Conservation (phyloP, 1,140 invertebrate species). For the Trichoplusia ni region DNA sequence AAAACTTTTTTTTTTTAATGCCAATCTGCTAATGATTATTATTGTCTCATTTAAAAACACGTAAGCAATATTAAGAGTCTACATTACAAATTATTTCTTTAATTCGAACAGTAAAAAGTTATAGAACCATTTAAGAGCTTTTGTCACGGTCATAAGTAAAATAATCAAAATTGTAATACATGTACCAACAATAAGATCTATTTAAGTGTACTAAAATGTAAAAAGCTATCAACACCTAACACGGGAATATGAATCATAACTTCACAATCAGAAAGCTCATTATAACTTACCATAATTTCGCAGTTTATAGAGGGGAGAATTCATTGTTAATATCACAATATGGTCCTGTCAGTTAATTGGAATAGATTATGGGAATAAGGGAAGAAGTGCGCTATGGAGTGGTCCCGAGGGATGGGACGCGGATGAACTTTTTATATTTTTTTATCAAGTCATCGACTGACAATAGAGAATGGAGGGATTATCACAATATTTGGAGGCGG, state of each 20-base stretch:
- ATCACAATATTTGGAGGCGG: constrained; percentile 77
- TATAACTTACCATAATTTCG: constrained; percentile 10
- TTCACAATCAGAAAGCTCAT: constrained; percentile 12
- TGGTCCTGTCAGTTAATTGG: constrained; percentile 81
- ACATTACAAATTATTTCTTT: constrained; percentile 2
- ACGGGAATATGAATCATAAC: constrained; percentile 24
- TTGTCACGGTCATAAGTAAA: constrained; percentile 10
- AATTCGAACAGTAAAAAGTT: constrained; percentile 4
- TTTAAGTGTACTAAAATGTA: constrained; percentile 49
- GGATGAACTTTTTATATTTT: constrained; percentile 67
- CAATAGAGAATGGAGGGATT: constrained; percentile 67
- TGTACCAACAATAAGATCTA: constrained; percentile 46
- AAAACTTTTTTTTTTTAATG: too few relatives aligned
- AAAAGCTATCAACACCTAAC: constrained; percentile 19
- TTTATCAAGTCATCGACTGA: constrained; percentile 79
- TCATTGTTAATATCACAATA: constrained; percentile 81
- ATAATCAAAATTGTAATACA: constrained; percentile 52
- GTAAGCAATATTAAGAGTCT: too few relatives aligned
- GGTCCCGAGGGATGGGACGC: constrained; percentile 62
- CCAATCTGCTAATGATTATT: too few relatives aligned
- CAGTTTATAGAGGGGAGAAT: constrained; percentile 52
- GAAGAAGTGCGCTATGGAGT: constrained; percentile 61
- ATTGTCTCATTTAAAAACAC: too few relatives aligned
- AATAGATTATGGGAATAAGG: constrained; percentile 81
- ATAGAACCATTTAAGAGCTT: constrained; percentile 7